Base-by-base conservation (phyloP, 2,113 vertebrate genomes). In the Sprattus sprattus region DNA sequence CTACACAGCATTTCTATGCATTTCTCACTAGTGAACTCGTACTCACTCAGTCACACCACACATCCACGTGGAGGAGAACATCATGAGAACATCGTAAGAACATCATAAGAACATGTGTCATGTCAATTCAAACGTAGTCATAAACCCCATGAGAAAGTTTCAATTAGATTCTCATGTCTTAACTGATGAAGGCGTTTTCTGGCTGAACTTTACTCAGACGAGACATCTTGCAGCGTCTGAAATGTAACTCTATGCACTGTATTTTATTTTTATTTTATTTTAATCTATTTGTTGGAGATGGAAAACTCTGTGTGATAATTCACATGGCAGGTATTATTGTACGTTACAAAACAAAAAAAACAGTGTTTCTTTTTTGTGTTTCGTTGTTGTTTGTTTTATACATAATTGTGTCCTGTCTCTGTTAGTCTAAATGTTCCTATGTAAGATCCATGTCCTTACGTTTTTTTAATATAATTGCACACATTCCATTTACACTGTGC, bases 391-490 rank as follows among this genome's bases (percentile, higher is more conserved):
- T 45, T 84, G 50, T 81, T 83, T 88, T 88, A 5, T 67, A 85
- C 85, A 84, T 87, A 87, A 86, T 89, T 84, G 50, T 86, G 85
- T 82, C 89, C 64, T 44, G 87, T 81, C 80, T 81, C 88, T 83
- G 88, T 90, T 91, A 84, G 89, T 81, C 87, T 85, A 88, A 64
- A 85, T 64, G 47, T 88, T 86, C 83, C 81, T 87, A 78, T 85
- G 49, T 67, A 80, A 78, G 71, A 78, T 32, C 32, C 45, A 39
- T 45, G 81, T 46, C 32, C 10, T 8, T 83, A 85, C 90, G 89
- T 84, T 85, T 86, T 89, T 84, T 88, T 93, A 92, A 92, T 93
- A 92, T 93, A 94, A 93, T 92, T 93, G 92, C 91, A 93, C 92
- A 90, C 82, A 88, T 86, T 87, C 83, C 64, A 87, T 25, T 87